phyloP scores from a whole-genome alignment of 2,888 invertebrate genomes.

The Cataglyphis altisquamis region DNA sequence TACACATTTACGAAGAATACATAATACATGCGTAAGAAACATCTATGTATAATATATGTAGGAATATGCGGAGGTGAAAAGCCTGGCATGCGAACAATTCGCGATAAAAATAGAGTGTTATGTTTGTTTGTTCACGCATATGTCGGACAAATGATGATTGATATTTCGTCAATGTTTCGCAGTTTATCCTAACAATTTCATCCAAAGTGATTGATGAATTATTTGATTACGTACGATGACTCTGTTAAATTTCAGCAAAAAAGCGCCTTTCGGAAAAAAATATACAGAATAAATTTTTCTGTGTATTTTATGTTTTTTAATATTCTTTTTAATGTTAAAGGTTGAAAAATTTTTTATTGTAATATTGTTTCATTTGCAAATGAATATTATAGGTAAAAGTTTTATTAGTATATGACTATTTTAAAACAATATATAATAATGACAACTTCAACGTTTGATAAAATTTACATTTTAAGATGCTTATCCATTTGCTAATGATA shows the following conservation, averaged over 20 bases:
- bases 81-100: slow-evolving; percentile 43
- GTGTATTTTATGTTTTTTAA: not conserved
- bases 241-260: not conserved
- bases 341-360: not conserved
- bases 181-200: slow-evolving; percentile 14
- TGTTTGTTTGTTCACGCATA: not conserved
- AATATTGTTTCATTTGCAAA: not conserved
- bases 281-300: not conserved
- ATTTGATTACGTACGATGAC: not conserved
- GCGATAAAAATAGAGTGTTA: slow-evolving; percentile 19
- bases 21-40: slow-evolving; percentile 35
- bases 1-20: slow-evolving; percentile 31
- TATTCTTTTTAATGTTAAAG: not conserved
- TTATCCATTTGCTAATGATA: not conserved
- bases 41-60: not conserved
- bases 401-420: not conserved
- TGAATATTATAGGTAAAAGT: not conserved
- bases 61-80: slow-evolving; percentile 16
- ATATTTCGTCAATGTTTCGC: not conserved
- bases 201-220: not conserved
- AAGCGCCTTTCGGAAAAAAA: not conserved
- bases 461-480: not conserved
- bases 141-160: slow-evolving; percentile 21
- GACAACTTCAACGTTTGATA: not conserved
- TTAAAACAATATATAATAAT: not conserved